Evolutionary conservation across 2,113 vertebrate genomes (phyloP), one percentile per base, ranked within the genome.

Genomic region (Nothocercus nigrocapillus): DNA sequence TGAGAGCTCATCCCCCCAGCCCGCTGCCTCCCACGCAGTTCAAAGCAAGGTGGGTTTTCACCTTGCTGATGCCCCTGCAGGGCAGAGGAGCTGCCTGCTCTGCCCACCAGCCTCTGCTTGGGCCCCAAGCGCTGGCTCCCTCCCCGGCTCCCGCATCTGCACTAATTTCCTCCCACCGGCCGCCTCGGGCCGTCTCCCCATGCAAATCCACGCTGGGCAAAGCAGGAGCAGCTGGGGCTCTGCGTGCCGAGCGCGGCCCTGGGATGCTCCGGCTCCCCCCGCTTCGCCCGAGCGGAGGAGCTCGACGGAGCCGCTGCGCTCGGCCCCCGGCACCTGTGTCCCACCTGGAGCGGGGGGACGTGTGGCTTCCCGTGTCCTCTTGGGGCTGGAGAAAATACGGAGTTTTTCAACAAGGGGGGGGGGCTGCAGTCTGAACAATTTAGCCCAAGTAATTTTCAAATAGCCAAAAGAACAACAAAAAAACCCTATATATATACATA

Each of bases 101-200:
- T 81, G 66, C 40, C 28, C 38, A 15, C 56, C 27, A 66, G 22
- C 21, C 42, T 19, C n/a, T 3, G 1, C 2, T 13, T 12, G 58
- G 56, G 5, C 64, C 54, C 51, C 1, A 1, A 36, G 72, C 0
- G 0, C 42, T 1, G 0, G 47, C 74, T 90, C 38, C 7, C 47
- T n/a, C 38, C 30, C 9, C 66, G 56, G 40, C 66, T 82, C 81
- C 62, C 59, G 76, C 59, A 47, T 49, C 63, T 47, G 54, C 24
- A 73, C 44, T 49, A 28, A 8, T 86, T 77, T 85, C 70, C 45
- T 93, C 54, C 40, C 1, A 3, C 32, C 6, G 0, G 28, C n/a
- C 3, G 1, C 62, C 66, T 73, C 9, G 7, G 54, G 68, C 34
- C 25, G 13, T 62, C 38, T 92, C 47, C 38, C 21, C 2, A 1